Evolutionary conservation across 2,797 vertebrate genomes (phyloP), one percentile per base, ranked within the genome.

Genomic region (Peromyscus aztecus): DNA sequence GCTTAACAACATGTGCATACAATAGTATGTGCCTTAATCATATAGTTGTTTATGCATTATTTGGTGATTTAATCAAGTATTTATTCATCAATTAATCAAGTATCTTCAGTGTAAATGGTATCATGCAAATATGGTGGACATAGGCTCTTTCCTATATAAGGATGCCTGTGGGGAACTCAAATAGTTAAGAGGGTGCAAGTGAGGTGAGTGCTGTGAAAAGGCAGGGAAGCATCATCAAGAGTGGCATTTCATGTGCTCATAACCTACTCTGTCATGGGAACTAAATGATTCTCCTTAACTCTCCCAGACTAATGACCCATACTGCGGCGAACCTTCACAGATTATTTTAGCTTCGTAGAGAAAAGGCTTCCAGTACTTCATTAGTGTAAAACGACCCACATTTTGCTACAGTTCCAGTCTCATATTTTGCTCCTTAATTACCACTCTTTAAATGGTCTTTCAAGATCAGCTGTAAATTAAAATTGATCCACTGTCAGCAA

Each of bases 401-500:
- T 96, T 96, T 95, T 93, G 95, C 89, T 95, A 78, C 91, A 97
- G 95, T 97, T 97, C 75, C 95, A 98, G 86, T 40, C 59, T 86
- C 87, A 59, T 95, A 96, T 96, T 98, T 97, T 98, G 95, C 87
- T 95, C 80, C 97, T 97, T 97, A 97, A 98, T 98, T 96, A 96
- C 97, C 92, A 94, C 83, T 69, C 86, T 95, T 97, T 98, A 97
- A 96, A 96, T 78, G 96, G 71, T 37, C 95, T 97, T 98, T 97
- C 86, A 95, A 97, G 97, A 97, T 97, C 3, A 17, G 94, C 95
- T 97, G 80, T 97, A 98, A 95, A 97, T 97, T 97, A 96, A 96
- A 97, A 98, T 97, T 96, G 97, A 98, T 97, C 97, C 91, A 87
- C 95, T 89, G 97, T 97, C 97, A 96, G 97, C 94, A 92, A 4